Conservation (phyloP, 2,113 vertebrate species). For the Ariopsis seemanni region DNA sequence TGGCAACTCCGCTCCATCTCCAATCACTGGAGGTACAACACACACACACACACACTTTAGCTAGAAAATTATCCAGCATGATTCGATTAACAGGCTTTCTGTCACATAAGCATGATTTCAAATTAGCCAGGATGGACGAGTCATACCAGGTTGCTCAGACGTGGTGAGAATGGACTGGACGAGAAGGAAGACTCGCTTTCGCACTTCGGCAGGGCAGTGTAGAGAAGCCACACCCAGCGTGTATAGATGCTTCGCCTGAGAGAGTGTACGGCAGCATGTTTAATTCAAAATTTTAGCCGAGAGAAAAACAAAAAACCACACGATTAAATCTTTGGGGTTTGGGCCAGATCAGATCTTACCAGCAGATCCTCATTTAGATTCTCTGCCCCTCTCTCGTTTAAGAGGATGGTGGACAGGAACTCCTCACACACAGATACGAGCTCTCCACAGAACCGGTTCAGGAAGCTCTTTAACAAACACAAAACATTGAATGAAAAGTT, state of each 20-base stretch:
- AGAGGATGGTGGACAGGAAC: slow-evolving; percentile 77
- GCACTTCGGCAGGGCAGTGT: slow-evolving; percentile 82
- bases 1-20: slow-evolving; percentile 58
- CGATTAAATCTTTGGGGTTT: no score
- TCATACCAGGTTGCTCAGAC: slow-evolving; percentile 70
- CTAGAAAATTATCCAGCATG: not conserved
- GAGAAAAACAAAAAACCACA: no score
- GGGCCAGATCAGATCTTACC: slow-evolving; percentile 69
- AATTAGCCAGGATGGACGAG: not conserved
- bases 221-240: slow-evolving; percentile 85
- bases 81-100: not conserved
- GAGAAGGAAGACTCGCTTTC: slow-evolving; percentile 81
- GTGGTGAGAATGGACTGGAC: slow-evolving; percentile 86
- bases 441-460: slow-evolving; percentile 81
- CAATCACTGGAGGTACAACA: slow-evolving; percentile 3
- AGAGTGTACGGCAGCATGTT: no score
- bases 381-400: slow-evolving; percentile 74
- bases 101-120: not conserved
- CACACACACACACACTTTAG: not conserved
- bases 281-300: no score
- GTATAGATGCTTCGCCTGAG: slow-evolving; percentile 87
- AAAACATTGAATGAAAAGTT: not conserved
- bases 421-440: slow-evolving; percentile 79
- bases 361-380: slow-evolving; percentile 79
- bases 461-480: slow-evolving; percentile 62